A percentile compares a stretch with the other conserved stretches of the same genome.
Evolutionary conservation across 2,888 invertebrate species (phyloP).

Genomic region (Lagria hirta): DNA sequence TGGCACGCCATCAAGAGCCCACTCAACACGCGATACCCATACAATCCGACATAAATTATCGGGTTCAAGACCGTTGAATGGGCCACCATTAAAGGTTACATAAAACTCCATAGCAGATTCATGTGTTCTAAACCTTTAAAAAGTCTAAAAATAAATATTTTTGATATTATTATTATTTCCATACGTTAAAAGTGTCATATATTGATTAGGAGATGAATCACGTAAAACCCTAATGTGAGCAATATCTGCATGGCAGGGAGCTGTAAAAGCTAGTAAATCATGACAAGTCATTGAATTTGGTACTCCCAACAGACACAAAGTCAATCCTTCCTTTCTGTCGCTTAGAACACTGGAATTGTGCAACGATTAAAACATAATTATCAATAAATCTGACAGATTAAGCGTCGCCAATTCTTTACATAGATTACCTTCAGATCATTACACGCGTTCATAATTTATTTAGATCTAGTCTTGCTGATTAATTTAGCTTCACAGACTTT

Average conservation of each 20-base stretch:
- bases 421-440: no score
- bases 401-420: background rate
- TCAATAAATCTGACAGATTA: no score
- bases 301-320: slow-evolving; percentile 85
- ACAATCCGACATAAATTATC: slow-evolving; percentile 90
- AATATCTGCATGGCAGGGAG: slow-evolving; percentile 88
- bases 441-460: no score
- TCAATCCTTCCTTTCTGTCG: slow-evolving; percentile 68
- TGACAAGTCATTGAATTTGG: slow-evolving; percentile 90
- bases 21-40: slow-evolving; percentile 92
- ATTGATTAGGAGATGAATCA: slow-evolving; percentile 92
- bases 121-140: slow-evolving; percentile 66
- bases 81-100: slow-evolving; percentile 86
- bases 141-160: slow-evolving; percentile 26
- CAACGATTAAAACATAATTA: slow-evolving; percentile 9
- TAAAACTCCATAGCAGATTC: slow-evolving; percentile 89
- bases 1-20: slow-evolving; percentile 69
- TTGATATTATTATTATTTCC: no score
- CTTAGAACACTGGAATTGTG: slow-evolving; percentile 47
- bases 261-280: slow-evolving; percentile 91
- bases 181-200: slow-evolving; percentile 93
- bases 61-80: slow-evolving; percentile 92
- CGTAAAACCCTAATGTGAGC: slow-evolving; percentile 89
- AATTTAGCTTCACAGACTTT: no score
- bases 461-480: no score